These are phyloP conservation scores for Synchiropus splendidus DNA, from an alignment of 2,113 vertebrate species.

Conservation along the genomic window DNA sequence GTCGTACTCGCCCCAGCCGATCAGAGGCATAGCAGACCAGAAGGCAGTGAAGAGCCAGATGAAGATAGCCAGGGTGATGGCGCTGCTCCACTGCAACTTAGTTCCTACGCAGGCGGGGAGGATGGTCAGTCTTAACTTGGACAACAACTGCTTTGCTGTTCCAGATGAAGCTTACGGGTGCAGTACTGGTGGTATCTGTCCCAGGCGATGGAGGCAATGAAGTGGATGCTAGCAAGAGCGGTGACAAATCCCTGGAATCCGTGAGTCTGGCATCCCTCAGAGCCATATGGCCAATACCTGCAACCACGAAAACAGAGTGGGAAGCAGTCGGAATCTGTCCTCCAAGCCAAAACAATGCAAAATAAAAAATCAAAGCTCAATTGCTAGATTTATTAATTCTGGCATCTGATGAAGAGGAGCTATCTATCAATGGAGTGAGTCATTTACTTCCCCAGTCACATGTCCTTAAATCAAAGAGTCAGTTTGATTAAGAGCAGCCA, in stretches of 20 bases:
- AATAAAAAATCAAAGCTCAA: no score
- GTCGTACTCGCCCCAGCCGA: conserved; percentile 91
- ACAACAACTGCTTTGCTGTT: neutral
- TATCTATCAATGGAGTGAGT: no score
- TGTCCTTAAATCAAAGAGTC: no score
- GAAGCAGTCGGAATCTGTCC: no score
- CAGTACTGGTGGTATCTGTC: conserved; percentile 89
- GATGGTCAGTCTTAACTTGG: no score
- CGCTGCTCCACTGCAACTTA: conserved; percentile 80
- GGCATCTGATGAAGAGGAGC: no score
- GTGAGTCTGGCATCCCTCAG: conserved; percentile 84
- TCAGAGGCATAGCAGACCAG: conserved; percentile 86
- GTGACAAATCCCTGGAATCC: conserved; percentile 90
- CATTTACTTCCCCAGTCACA: no score
- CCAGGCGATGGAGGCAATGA: conserved; percentile 85
- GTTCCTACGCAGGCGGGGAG: conserved; percentile 70
- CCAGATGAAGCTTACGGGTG: conserved; percentile 68
- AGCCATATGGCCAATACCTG: conserved; percentile 91
- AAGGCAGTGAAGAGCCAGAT: conserved; percentile 84
- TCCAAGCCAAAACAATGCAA: no score
- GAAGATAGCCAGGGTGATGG: conserved; percentile 67
- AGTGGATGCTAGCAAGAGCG: conserved; percentile 82
- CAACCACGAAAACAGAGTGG: no score
- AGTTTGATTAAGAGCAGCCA: no score
- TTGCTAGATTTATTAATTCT: no score